These are phyloP conservation scores for Grantiella picta DNA, from an alignment of 2,113 vertebrate genomes.

Conservation along the genomic window DNA sequence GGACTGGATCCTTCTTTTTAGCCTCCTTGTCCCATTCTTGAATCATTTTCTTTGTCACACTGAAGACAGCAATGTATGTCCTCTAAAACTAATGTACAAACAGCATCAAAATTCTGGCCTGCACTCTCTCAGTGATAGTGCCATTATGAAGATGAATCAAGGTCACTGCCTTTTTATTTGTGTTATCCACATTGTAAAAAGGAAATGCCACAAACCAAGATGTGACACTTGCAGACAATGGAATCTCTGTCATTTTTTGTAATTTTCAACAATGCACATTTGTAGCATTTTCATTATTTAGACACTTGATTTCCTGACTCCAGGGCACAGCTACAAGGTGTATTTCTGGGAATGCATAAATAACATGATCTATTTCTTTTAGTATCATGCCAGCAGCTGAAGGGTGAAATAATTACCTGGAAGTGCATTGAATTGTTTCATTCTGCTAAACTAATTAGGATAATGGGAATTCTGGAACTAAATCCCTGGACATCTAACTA, in stretches of 20 bases:
- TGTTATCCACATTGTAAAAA: neutral
- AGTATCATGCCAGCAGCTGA: neutral
- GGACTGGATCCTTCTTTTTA: neutral
- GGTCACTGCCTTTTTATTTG: neutral
- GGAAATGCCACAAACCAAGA: neutral
- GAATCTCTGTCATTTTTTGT: neutral
- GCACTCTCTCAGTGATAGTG: neutral
- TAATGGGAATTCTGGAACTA: conserved; percentile 16
- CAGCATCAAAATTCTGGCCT: neutral
- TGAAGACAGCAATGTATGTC: neutral
- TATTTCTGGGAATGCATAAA: neutral
- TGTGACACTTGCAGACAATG: neutral
- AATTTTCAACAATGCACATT: neutral
- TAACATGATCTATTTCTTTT: neutral
- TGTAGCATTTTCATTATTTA: neutral
- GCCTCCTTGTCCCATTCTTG: neutral
- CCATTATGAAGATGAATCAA: neutral
- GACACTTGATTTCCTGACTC: neutral
- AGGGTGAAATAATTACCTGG: neutral
- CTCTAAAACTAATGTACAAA: neutral
- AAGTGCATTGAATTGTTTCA: neutral
- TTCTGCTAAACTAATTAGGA: neutral
- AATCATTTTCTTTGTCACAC: neutral
- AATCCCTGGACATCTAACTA: neutral
- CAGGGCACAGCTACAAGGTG: neutral